Base-by-base conservation (phyloP, 2,797 vertebrate species). In the Sebastes taczanowskii region DNA sequence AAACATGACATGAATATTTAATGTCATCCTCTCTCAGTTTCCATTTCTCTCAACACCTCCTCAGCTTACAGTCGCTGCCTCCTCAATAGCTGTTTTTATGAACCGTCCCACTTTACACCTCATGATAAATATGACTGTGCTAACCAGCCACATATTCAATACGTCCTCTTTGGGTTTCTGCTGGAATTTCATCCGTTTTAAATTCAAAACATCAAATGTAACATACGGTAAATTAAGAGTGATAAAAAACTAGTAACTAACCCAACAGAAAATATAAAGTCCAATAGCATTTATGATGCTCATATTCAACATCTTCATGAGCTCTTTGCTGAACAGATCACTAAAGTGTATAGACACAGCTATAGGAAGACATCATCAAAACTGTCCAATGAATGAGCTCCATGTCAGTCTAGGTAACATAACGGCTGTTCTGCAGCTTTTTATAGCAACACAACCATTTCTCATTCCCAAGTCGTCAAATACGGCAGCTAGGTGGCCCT, bases 1-100 rank as follows among this genome's bases (percentile, higher is more conserved):
- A 90, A 93, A 89, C 80, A 66, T 30, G 62, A 86, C 74, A 78
- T 94, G 77, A 88, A 94, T 90, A 89, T 85, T 89, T 87, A 74
- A 91, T 74, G 53, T 72, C 27, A 18, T 58, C 60, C 61, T 73
- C 67, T 81, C 77, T 83, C 64, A 9, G 67, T 64, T 85, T 88
- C 38, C 80, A 56, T 83, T 86, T 80, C 49, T 74, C 53, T 78
- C 71, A 0, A 53, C 87, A 88, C 55, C 52, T 73, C 70, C 74
- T 71, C 68, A 22, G 61, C 77, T 78, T 56, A 67, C 78, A 77
- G 53, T 74, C 76, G 4, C 81, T 77, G 76, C 38, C 64, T 83
- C 73, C 42, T 78, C 64, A 25, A 1, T 63, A 13, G 11, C 42
- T 38, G 66, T 6, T 67, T 75, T 74, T 69, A 55, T 56, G 29